Evolutionary conservation across 2,797 vertebrate genomes (phyloP).

Genomic region (Microtus californicus): DNA sequence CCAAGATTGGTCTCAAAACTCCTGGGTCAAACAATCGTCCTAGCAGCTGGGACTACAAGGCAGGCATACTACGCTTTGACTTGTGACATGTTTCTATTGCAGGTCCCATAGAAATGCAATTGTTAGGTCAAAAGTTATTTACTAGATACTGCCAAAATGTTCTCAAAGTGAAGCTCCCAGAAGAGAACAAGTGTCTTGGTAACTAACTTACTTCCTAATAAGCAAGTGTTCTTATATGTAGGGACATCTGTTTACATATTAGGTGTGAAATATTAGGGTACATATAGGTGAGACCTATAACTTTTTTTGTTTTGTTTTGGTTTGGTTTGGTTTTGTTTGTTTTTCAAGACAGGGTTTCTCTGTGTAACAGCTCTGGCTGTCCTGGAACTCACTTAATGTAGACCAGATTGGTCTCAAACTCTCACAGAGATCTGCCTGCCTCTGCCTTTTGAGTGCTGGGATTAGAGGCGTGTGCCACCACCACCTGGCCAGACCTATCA

Average conservation of each 20-base stretch:
- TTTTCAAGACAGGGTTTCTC: not conserved
- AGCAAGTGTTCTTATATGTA: slow-evolving; percentile 1
- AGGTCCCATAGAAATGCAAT: not conserved
- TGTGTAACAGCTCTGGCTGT: too few species aligned
- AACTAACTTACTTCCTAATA: slow-evolving; percentile 24
- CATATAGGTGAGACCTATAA: not conserved
- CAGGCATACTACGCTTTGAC: not conserved
- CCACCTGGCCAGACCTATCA: too few species aligned
- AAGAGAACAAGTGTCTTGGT: not conserved
- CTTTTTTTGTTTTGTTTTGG: too few species aligned
- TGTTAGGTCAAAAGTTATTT: slow-evolving; percentile 50
- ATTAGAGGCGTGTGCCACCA: too few species aligned
- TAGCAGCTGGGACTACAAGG: not conserved
- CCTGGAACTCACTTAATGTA: too few species aligned
- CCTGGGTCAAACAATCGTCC: not conserved
- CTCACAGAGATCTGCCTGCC: too few species aligned
- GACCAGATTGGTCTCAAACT: too few species aligned
- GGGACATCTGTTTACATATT: slow-evolving; percentile 8
- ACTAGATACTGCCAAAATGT: slow-evolving; percentile 39
- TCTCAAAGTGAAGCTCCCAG: slow-evolving; percentile 4
- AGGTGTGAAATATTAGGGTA: not conserved
- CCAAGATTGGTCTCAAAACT: not conserved
- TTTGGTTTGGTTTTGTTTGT: too few species aligned
- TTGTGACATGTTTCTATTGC: not conserved
- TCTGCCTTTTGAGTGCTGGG: too few species aligned